Percentiles rank a stretch among this genome's conserved stretches.
Evolutionary conservation across 1,140 invertebrate genomes (phyloP).

Genomic region (Brachionus angularis): DNA sequence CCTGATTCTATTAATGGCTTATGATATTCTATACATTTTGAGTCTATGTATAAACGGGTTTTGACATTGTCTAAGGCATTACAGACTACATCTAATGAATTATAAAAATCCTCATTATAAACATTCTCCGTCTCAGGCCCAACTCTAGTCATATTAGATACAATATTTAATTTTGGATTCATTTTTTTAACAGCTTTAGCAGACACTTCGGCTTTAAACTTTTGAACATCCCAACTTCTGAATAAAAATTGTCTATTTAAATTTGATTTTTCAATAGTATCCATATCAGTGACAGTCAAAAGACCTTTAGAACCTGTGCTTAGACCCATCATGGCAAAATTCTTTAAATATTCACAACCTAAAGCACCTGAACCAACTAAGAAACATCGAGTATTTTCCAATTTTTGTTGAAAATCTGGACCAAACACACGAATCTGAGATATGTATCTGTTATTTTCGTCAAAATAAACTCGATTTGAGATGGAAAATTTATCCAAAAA

Average conservation of each 20-base stretch:
- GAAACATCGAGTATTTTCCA: constrained; percentile 72
- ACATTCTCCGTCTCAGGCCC: constrained; percentile 86
- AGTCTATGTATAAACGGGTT: constrained; percentile 91
- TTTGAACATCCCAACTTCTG: constrained; percentile 79
- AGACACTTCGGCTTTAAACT: constrained; percentile 82
- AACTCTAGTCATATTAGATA: constrained; percentile 85
- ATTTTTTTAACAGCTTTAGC: constrained; percentile 71
- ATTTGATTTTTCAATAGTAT: constrained; percentile 97
- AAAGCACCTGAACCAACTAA: constrained; percentile 91
- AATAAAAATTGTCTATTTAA: constrained; percentile 97
- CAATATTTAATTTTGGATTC: constrained; percentile 83
- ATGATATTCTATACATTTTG: constrained; percentile 91
- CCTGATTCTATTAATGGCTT: constrained; percentile 94
- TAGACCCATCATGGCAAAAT: constrained; percentile 95
- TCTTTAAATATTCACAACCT: constrained; percentile 96
- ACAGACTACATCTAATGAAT: constrained; percentile 82
- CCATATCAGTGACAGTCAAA: constrained; percentile 93
- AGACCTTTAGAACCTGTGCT: constrained; percentile 64
- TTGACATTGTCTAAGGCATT: constrained; percentile 97
- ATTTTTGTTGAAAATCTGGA: constrained; percentile 75
- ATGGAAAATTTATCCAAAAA: constrained; percentile 50
- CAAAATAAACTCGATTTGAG: background rate
- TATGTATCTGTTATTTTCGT: constrained; percentile 69
- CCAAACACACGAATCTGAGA: constrained; percentile 90
- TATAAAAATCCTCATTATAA: constrained; percentile 93